Conservation (phyloP, 2,113 vertebrate species). For the Ammodytes marinus region DNA sequence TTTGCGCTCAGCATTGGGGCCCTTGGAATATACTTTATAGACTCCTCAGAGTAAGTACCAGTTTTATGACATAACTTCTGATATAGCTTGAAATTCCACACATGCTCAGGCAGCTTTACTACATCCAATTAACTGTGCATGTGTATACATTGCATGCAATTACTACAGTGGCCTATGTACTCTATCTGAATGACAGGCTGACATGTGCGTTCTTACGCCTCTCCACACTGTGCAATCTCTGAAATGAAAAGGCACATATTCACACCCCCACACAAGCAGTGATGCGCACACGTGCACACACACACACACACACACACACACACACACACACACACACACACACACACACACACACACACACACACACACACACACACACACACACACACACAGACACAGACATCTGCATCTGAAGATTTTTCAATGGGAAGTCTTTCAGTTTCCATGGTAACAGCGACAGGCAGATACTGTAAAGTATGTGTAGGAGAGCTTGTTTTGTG, state of each 20-base stretch:
- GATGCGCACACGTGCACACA: conserved; percentile 13
- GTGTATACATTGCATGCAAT: conserved; percentile 14
- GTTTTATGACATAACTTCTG: conserved; percentile 18
- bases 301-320: not conserved
- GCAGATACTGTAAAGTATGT: conserved; percentile 62
- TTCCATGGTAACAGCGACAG: conserved; percentile 78
- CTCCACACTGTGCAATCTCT: conserved; percentile 37
- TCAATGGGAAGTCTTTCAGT: conserved; percentile 79
- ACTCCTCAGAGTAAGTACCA: conserved; percentile 93
- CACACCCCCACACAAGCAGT: conserved; percentile 57
- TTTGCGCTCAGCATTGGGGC: conserved; percentile 99
- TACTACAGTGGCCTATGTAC: conserved; percentile 4
- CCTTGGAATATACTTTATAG: conserved; percentile 99
- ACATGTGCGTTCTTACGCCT: conserved; percentile 40
- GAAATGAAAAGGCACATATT: conserved; percentile 54
- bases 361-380: conserved; percentile 31
- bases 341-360: conserved; percentile 21
- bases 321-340: conserved; percentile 22
- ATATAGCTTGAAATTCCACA: not conserved
- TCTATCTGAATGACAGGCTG: conserved; percentile 34
- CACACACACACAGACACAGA: conserved; percentile 27
- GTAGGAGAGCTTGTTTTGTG: conserved; percentile 46
- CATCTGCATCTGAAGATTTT: conserved; percentile 67
- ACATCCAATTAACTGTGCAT: not conserved
- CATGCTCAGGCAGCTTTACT: not conserved